Conservation (phyloP, 2,888 invertebrate genomes). For the Zootermopsis nevadensis region DNA sequence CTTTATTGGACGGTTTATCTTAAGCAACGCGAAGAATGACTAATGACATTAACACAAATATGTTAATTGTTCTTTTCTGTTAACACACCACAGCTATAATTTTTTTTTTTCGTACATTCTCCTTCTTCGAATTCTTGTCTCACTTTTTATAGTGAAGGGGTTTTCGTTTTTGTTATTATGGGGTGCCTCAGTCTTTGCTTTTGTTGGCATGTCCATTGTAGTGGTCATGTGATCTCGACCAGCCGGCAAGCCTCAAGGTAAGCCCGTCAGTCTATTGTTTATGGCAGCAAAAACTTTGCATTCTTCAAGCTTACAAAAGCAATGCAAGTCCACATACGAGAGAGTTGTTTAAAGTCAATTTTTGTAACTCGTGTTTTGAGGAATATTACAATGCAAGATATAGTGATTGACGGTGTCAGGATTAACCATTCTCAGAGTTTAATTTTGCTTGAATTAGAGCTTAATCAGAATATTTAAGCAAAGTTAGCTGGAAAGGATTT, state of each 20-base stretch:
- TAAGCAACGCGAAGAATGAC: constrained; percentile 41
- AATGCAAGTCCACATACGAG: constrained; percentile 13
- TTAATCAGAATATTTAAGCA: no score
- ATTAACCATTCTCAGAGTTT: no score
- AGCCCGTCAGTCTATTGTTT: constrained; percentile 9
- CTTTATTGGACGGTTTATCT: constrained; percentile 33
- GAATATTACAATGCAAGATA: neutral
- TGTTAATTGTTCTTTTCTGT: constrained; percentile 49
- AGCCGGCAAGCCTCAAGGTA: constrained; percentile 22
- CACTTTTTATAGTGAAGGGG: constrained; percentile 14
- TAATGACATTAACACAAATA: constrained; percentile 51
- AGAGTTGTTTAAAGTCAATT: neutral
- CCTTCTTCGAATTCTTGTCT: constrained; percentile 15
- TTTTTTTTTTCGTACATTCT: neutral
- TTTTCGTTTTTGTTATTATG: constrained; percentile 31
- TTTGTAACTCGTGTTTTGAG: neutral
- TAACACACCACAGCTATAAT: constrained; percentile 37
- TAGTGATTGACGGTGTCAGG: neutral
- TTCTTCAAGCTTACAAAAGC: constrained; percentile 21
- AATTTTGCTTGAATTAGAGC: no score
- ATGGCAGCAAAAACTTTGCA: constrained; percentile 31
- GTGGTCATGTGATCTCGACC: neutral
- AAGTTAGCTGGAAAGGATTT: no score
- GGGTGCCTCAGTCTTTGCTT: constrained; percentile 10
- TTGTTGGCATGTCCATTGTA: constrained; percentile 30